Evolutionary conservation across 2,113 vertebrate genomes (phyloP), one percentile per base, ranked within the genome.

Genomic region (Meriones unguiculatus): DNA sequence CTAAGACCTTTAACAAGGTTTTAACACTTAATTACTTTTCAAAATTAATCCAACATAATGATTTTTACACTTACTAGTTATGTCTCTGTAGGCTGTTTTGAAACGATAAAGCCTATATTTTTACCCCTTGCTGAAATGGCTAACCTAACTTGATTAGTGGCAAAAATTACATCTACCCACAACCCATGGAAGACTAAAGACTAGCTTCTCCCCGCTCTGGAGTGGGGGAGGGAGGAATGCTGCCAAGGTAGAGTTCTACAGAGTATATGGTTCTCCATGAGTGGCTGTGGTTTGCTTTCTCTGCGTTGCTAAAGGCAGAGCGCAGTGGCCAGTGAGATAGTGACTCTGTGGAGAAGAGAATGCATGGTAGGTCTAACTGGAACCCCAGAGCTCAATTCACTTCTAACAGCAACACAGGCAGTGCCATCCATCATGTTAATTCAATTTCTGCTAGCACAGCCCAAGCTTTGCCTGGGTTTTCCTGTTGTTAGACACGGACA

Each of bases 41-140:
- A 91, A 96, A 94, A 94, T 64, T 57, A 95, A 80, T 17, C 7
- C n/a, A 69, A 87, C 24, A 35, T 8, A n/a, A 38, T 87, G 30
- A 30, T 52, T 92, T 93, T 94, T 70, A 78, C 57, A 81, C n/a
- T 82, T 81, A 84, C 35, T 12, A 69, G 62, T 41, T 81, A 32
- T 35, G 30, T 73, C 64, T 90, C 69, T 67, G 75, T 59, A 91
- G 35, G 59, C 14, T 86, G 52, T 87, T 75, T 50, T 50, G 11
- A 82, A 41, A 59, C 50, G 59, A 72, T 64, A 70, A 78, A 75
- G 64, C 50, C n/a, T 52, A 8, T 22, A 78, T 80, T 41, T 94
- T 85, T 35, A 84, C 32, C 57, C 52, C 59, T 28, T 80, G 73
- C 28, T 95, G 77, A 92, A 96, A 90, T 65, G 65, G 35, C 70